A percentile compares a stretch with the other conserved stretches of the same genome.
Evolutionary conservation across 2,113 vertebrate species (phyloP).

Genomic region (Mesoclemmys tuberculata): DNA sequence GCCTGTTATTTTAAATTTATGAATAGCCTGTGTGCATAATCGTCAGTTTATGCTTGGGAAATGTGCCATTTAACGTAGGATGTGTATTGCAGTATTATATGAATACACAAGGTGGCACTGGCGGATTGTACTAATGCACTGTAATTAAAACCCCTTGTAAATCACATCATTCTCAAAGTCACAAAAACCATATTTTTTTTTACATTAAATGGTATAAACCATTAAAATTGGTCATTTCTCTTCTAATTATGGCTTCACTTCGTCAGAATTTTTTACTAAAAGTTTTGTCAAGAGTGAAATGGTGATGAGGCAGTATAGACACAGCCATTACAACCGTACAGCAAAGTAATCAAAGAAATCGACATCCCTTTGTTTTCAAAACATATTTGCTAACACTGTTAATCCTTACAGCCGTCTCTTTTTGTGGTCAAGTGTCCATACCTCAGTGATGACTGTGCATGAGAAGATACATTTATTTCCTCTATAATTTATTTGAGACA

Average conservation of each 20-base stretch:
- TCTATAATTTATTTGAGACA: conserved; percentile 13
- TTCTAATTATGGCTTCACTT: conserved; percentile 38
- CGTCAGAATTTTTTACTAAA: neutral
- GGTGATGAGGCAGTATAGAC: neutral
- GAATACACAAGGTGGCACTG: conserved; percentile 76
- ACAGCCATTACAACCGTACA: neutral
- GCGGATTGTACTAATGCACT: conserved; percentile 73
- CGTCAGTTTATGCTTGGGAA: rapidly evolving
- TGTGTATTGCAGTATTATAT: conserved; percentile 22
- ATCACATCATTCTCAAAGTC: conserved; percentile 9
- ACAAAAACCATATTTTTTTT: conserved; percentile 42
- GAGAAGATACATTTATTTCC: conserved; percentile 10
- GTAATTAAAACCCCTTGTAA: conserved; percentile 58
- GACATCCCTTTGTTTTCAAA: conserved; percentile 1
- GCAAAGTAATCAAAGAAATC: rapidly evolving
- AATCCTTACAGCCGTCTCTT: conserved; percentile 32
- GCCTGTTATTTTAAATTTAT: neutral
- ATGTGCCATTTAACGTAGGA: neutral
- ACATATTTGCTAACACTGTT: neutral
- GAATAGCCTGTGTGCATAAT: neutral
- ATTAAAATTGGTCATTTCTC: conserved; percentile 6
- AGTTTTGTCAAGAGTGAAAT: conserved; percentile 14
- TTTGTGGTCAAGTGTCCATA: neutral
- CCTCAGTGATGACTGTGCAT: conserved; percentile 20
- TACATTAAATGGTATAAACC: conserved; percentile 47